A percentile compares a stretch with the other conserved stretches of the same genome.
Evolutionary conservation across 2,113 vertebrate species (phyloP).

Genomic region (Blennius ocellaris): DNA sequence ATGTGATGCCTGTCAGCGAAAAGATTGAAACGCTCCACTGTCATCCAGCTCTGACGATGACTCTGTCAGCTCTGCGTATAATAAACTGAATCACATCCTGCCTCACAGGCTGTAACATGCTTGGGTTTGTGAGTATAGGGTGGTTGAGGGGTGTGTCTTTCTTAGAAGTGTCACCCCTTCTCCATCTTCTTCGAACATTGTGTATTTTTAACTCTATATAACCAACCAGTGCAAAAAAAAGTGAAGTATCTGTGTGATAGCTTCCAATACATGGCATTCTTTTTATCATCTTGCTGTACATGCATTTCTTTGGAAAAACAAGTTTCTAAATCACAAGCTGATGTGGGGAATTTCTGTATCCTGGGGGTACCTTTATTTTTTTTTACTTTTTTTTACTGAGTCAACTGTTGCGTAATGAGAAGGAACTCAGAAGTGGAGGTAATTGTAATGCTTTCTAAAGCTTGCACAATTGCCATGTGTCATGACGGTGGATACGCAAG

Average conservation of each 20-base stretch:
- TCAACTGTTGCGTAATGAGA: constrained; percentile 18
- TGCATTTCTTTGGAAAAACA: neutral
- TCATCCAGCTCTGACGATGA: neutral
- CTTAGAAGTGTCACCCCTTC: neutral
- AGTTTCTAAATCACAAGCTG: accelerated
- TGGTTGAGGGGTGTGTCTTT: constrained; percentile 46
- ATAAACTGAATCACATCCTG: constrained; percentile 41
- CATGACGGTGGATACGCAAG: constrained; percentile 17
- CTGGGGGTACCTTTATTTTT: neutral
- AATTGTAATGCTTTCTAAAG: constrained; percentile 43
- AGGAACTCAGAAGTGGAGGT: neutral
- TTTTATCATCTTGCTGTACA: neutral
- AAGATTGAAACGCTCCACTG: neutral
- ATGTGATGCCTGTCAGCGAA: neutral
- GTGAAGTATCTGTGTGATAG: neutral
- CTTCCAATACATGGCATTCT: accelerated
- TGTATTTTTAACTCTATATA: neutral
- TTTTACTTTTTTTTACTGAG: neutral
- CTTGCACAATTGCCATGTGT: constrained; percentile 36
- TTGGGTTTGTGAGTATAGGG: neutral
- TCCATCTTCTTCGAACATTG: neutral
- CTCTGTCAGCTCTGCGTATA: constrained; percentile 12
- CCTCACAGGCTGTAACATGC: constrained; percentile 64
- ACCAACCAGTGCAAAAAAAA: neutral
- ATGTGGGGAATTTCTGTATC: constrained; percentile 3